phyloP scores from a whole-genome alignment of 2,797 vertebrate species.

The Gymnoscopelus braueri region DNA sequence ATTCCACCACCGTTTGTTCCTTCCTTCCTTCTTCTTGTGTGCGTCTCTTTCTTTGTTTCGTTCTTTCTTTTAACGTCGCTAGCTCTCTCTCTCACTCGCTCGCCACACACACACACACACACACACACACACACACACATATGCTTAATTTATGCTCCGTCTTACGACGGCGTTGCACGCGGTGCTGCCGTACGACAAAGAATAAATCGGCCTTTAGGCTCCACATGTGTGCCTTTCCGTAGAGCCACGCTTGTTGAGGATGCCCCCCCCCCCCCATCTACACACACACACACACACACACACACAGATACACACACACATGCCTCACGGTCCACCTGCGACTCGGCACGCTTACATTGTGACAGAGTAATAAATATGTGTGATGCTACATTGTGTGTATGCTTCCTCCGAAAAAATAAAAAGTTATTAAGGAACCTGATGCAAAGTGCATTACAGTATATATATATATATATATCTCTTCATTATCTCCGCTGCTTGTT shows the following conservation, averaged over 20 bases:
- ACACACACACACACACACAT: too few species aligned
- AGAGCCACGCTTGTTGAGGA: too few species aligned
- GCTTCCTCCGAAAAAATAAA: conserved; percentile 77
- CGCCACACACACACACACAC: too few species aligned
- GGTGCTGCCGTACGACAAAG: too few species aligned
- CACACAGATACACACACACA: background rate
- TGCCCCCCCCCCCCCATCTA: background rate
- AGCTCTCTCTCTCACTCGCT: too few species aligned
- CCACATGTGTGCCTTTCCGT: too few species aligned
- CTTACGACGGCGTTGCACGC: too few species aligned
- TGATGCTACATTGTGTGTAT: conserved; percentile 89
- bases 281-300: background rate
- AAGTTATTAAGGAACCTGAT: conserved; percentile 87
- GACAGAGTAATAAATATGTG: conserved; percentile 90
- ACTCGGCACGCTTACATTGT: conserved; percentile 83
- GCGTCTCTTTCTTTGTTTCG: too few species aligned
- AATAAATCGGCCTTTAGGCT: too few species aligned
- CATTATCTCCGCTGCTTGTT: conserved; percentile 27
- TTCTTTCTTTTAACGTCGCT: too few species aligned
- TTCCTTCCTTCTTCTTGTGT: too few species aligned
- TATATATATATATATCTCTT: conserved; percentile 76
- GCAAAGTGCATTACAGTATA: conserved; percentile 83
- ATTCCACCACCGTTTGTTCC: conserved; percentile 67
- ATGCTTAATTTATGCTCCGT: too few species aligned
- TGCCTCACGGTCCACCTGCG: conserved; percentile 75